Evolutionary conservation across 2,888 invertebrate genomes (phyloP).

Genomic region (Crossocerus cetratus): DNA sequence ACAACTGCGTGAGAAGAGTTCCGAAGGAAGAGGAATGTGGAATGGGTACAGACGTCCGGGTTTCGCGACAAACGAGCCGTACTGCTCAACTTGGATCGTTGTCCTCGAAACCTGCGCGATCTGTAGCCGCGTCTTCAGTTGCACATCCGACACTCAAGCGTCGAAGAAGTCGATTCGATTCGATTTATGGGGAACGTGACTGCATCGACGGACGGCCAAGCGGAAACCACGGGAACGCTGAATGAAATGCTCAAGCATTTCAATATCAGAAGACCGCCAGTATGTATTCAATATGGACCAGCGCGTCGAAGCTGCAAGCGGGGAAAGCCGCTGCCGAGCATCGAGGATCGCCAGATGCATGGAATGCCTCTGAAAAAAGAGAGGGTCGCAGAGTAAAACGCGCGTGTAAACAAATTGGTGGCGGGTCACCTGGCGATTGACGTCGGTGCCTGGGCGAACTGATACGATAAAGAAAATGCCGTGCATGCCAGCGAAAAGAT

Average conservation of each 20-base stretch:
- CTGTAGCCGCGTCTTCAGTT: slow-evolving; percentile 76
- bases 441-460: no score
- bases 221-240: neutral
- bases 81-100: slow-evolving; percentile 87
- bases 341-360: no score
- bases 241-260: neutral
- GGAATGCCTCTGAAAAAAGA: no score
- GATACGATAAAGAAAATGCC: no score
- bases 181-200: neutral
- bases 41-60: slow-evolving; percentile 81
- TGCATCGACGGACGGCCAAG: neutral
- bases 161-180: neutral
- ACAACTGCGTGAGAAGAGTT: neutral
- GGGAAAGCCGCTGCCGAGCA: no score
- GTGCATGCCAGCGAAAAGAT: no score
- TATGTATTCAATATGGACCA: no score
- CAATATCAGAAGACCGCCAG: no score
- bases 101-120: slow-evolving; percentile 98
- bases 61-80: slow-evolving; percentile 92
- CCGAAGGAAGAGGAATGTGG: slow-evolving; percentile 8
- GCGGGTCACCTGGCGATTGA: no score
- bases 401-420: no score
- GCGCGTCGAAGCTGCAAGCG: no score
- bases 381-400: no score
- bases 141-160: slow-evolving; percentile 1